Evolutionary conservation across 2,888 invertebrate species (phyloP).

Genomic region (Leptopilina syphax): DNA sequence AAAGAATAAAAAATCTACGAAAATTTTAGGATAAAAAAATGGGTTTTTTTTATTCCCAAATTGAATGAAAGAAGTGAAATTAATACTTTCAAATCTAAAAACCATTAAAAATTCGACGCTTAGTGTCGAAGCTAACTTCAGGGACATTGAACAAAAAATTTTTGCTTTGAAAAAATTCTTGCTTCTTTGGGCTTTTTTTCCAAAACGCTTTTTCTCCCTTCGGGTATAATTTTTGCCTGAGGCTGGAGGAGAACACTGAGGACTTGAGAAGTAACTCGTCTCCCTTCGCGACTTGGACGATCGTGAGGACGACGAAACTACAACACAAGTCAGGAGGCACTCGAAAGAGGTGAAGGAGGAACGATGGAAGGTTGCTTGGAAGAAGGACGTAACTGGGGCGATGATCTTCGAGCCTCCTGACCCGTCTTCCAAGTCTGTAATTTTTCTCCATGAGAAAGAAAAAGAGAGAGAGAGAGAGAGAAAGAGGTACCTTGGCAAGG

Average conservation of each 20-base stretch:
- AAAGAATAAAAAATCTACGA: no score
- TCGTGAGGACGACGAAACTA: conserved; percentile 25
- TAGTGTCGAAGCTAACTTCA: no score
- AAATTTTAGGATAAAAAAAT: no score
- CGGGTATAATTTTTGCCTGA: conserved; percentile 64
- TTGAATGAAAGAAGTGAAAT: no score
- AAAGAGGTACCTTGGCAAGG: conserved; percentile 36
- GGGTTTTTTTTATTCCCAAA: no score
- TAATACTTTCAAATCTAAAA: no score
- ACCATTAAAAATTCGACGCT: no score
- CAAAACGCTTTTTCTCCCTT: conserved; percentile 42
- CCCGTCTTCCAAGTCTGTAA: conserved; percentile 57
- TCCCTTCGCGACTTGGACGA: conserved; percentile 42
- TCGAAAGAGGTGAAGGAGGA: conserved; percentile 41
- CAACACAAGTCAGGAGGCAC: conserved; percentile 8
- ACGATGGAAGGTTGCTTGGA: conserved; percentile 60
- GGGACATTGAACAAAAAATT: no score
- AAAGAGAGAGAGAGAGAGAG: no score
- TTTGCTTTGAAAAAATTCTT: conserved; percentile 44
- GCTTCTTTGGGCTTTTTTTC: no score
- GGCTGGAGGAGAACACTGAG: conserved; percentile 40
- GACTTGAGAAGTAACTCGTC: conserved; percentile 48
- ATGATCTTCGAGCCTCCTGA: conserved; percentile 65
- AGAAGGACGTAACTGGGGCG: conserved; percentile 72
- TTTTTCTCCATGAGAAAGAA: conserved; percentile 47